Evolutionary conservation across 2,113 vertebrate species (phyloP).

Genomic region (Barbus barbus): DNA sequence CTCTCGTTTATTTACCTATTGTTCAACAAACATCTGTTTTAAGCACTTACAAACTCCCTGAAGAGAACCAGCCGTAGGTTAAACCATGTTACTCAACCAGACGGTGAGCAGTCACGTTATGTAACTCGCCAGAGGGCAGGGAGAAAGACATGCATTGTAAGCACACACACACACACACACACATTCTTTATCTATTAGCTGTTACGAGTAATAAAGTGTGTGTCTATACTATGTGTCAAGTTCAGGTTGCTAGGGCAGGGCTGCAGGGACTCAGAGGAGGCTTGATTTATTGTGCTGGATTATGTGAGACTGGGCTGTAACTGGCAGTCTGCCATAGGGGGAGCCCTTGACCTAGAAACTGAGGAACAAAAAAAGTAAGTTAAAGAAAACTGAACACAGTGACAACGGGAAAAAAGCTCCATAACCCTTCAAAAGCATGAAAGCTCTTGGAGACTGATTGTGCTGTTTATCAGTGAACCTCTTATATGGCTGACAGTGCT

Average conservation of each 20-base stretch:
- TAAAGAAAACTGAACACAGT: conserved; percentile 24
- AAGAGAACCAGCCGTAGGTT: conserved; percentile 20
- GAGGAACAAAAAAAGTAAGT: conserved; percentile 52
- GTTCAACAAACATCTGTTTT: neutral
- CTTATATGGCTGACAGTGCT: neutral
- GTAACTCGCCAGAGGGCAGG: conserved; percentile 11
- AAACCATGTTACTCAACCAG: conserved; percentile 35
- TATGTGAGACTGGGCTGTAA: conserved; percentile 72
- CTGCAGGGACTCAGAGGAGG: conserved; percentile 72
- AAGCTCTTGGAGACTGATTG: conserved; percentile 51
- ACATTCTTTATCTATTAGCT: conserved; percentile 23
- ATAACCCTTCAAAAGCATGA: conserved; percentile 52
- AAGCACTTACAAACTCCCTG: neutral
- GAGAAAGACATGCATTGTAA: conserved; percentile 31
- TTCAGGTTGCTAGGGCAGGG: conserved; percentile 63
- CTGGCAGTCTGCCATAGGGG: conserved; percentile 67
- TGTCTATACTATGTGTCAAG: conserved; percentile 56
- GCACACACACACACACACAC: conserved; percentile 16
- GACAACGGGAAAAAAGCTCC: neutral
- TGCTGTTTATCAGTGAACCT: neutral
- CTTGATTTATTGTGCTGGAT: conserved; percentile 78
- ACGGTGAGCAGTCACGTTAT: conserved; percentile 16
- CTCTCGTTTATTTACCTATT: neutral
- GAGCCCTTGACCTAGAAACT: conserved; percentile 81
- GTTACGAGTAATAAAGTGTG: conserved; percentile 10